Base-by-base conservation (phyloP, 2,113 vertebrate species). In the Leptobrachium ailaonicum region DNA sequence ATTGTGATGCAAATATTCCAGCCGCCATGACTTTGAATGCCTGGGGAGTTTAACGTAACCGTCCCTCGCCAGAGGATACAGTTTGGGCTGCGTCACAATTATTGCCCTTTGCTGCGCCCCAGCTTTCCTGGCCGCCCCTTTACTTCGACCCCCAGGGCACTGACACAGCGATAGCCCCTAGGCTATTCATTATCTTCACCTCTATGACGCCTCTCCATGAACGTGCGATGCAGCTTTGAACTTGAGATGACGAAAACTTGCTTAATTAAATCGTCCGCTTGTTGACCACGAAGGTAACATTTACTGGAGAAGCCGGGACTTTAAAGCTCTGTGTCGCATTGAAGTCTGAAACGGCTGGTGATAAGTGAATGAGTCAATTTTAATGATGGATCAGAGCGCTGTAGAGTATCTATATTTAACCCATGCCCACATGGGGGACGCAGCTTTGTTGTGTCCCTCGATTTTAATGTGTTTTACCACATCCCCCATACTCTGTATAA, bases 21-120 rank as follows among this genome's bases (percentile, higher is more conserved):
- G 47, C 32, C 41, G 70, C 47, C n/a, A n/a, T 72, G 70, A 56
- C 45, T 72, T 56, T 72, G 70, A 72, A 72, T 72, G 47, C 47
- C 10, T 43, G 4, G 4, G 1, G 3, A 10, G 41, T 54, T 54
- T 4, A 9, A 72, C 54, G 47, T 56, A 72, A 72, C 53, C 54
- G 70, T 44, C 14, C 54, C 6, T 41, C 3, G 32, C 47, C 54
- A 72, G 54, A 54, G 70, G 54, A 72, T 72, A 72, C 70, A 72
- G 10, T 56, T 54, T 11, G 32, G 70, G 70, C 32, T 56, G 70
- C 54, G 47, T 72, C 70, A 72, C 1, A 72, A 72, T 72, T 45
- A 47, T 6, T 45, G 45, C 68, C 42, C 43, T 45, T 70, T 14
- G 10, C 66, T 12, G 66, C 42, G 2, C 14, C 44, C 20, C 6